phyloP scores from a whole-genome alignment of 2,888 invertebrate genomes.

The Oligia fasciuncula region DNA sequence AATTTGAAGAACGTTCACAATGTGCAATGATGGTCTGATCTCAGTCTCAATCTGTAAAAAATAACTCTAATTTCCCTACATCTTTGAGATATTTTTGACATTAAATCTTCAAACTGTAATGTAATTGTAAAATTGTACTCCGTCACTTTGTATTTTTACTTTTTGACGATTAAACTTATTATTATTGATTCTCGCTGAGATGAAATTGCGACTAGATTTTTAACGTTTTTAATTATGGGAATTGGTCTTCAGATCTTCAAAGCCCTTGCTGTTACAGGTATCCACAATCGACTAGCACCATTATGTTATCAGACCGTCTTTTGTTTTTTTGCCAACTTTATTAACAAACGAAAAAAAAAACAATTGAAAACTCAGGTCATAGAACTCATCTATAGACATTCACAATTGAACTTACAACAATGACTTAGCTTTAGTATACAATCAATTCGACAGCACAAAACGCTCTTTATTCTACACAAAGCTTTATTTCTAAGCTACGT shows the following conservation, averaged over 20 bases:
- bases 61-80: too few relatives aligned
- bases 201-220: too few relatives aligned
- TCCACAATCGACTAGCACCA: neutral
- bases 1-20: too few relatives aligned
- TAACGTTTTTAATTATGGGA: too few relatives aligned
- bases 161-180: too few relatives aligned
- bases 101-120: too few relatives aligned
- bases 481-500: constrained; percentile 33
- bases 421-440: constrained; percentile 16
- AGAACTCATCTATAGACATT: neutral
- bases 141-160: too few relatives aligned
- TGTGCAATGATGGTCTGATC: too few relatives aligned
- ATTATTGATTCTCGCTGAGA: too few relatives aligned
- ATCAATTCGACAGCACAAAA: constrained; percentile 30
- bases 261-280: neutral
- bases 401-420: constrained; percentile 8
- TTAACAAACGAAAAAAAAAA: neutral
- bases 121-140: too few relatives aligned
- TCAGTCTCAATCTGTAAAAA: too few relatives aligned
- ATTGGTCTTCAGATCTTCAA: too few relatives aligned
- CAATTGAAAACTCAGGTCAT: neutral
- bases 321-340: neutral
- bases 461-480: constrained; percentile 27
- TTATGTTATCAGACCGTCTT: neutral
- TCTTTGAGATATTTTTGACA: neutral